Evolutionary conservation across 2,888 invertebrate species (phyloP), one percentile per base, ranked within the genome.

Genomic region (Callyntrura sp.): DNA sequence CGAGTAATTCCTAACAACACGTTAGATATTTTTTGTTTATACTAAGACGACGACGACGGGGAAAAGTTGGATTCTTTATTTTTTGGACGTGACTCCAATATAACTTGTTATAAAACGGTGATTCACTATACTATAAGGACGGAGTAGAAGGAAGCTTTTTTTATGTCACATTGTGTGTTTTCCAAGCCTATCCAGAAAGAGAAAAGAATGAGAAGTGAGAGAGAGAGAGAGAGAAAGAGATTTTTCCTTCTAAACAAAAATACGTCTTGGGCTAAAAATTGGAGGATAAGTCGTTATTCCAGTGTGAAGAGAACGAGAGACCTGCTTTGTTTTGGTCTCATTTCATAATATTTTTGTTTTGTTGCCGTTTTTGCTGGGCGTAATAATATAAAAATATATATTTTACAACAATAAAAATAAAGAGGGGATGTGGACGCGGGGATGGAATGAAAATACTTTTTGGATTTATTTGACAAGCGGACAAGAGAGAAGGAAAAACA

Each of bases 391-490:
- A 81, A 81, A 25, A 43, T 81, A 60, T 43, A 45, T 78, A 25
- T 78, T 48, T 78, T 48, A 43, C 48, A 73, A 55, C 28, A 78
- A 78, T 28, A 51, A 8, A 1, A 81, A 60, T 60, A 81, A 82
- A 82, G 48, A 57, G 65, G 48, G 65, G 25, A 81, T 68, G 83
- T 20, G 48, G 55, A 84, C 48, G 43, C 14, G 57, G 84, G 70
- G 70, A 84, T 73, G 55, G 70, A 60, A 84, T 73, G 84, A 76
- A 86, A 86, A 86, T 86, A 86, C 79, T 79, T 86, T 86, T 48
- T 85, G 60, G 70, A 84, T 84, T 84, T 84, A 55, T 84, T 70
- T 84, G 70, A 70, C 57, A 70, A 55, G 65, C 23, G 5, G 48
- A 23, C 62, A 65, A 65, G n/a, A 65, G n/a, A n/a, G n/a, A n/a